These are phyloP conservation scores for Monopis laevigella DNA, from an alignment of 2,888 invertebrate genomes.

Conservation along the genomic window DNA sequence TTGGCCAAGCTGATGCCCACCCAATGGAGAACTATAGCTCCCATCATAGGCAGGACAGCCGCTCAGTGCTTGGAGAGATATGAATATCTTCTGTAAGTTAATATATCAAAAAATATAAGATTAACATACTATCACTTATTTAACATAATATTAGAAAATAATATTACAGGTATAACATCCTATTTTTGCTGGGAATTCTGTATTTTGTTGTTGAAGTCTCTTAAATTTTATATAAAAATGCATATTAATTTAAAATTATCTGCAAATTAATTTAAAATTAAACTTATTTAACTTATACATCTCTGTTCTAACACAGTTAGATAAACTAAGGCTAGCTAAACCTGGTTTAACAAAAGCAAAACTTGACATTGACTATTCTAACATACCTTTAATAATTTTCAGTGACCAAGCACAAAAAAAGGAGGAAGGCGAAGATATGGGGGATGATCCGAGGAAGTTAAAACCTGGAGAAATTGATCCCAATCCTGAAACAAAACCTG, in stretches of 20 bases:
- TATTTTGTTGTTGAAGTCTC: too few relatives aligned
- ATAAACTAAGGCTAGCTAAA: too few relatives aligned
- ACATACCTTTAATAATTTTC: too few relatives aligned
- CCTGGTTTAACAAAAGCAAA: too few relatives aligned
- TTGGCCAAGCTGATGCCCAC: conserved; percentile 99
- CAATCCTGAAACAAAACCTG: conserved; percentile 99
- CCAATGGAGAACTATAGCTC: conserved; percentile 99
- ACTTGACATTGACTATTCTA: too few relatives aligned
- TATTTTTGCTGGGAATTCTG: too few relatives aligned
- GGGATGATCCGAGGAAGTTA: conserved; percentile 95
- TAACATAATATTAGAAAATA: too few relatives aligned
- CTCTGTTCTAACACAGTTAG: too few relatives aligned
- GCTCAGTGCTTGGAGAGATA: conserved; percentile 98
- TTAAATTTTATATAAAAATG: background rate
- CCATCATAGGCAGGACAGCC: conserved; percentile 98
- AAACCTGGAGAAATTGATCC: conserved; percentile 99
- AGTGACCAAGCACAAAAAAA: conserved; percentile 98
- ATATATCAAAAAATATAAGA: too few relatives aligned
- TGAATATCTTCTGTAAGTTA: conserved; percentile 92
- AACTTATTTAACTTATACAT: background rate
- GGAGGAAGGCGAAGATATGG: conserved; percentile 91
- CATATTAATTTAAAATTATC: background rate
- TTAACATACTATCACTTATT: too few relatives aligned
- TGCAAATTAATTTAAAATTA: background rate
- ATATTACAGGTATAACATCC: too few relatives aligned